Percentiles rank a stretch among this genome's conserved stretches.
Conservation (phyloP, 2,888 invertebrate species). For the Acronicta leporina region DNA sequence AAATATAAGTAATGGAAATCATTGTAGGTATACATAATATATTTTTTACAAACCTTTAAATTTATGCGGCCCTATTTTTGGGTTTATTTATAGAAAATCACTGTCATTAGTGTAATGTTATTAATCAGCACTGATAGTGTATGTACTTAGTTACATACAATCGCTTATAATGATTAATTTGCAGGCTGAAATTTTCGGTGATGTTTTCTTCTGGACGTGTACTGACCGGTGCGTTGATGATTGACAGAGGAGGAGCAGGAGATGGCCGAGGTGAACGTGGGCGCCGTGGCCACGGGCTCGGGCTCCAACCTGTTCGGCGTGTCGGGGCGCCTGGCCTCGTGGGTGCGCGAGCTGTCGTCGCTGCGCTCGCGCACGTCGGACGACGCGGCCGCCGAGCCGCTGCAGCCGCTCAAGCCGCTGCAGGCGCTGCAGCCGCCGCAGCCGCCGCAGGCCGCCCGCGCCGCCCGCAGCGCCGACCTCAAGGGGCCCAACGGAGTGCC, state of each 20-base stretch:
- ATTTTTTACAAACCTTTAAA: neutral
- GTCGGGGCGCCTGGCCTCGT: conserved; percentile 85
- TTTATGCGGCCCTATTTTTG: conserved; percentile 7
- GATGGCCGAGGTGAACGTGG: conserved; percentile 81
- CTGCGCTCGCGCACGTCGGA: conserved; percentile 78
- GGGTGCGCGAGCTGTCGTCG: conserved; percentile 86
- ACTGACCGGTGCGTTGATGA: neutral
- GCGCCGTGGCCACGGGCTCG: conserved; percentile 84
- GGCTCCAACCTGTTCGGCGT: conserved; percentile 87
- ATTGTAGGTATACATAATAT: neutral
- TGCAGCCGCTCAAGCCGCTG: conserved; percentile 61
- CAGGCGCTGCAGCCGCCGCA: too few species aligned
- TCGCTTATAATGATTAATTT: conserved; percentile 17
- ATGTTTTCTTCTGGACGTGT: neutral
- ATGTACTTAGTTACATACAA: conserved; percentile 4
- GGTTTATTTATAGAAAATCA: conserved; percentile 22
- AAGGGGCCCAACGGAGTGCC: conserved; percentile 66
- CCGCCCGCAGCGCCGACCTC: conserved; percentile 46
- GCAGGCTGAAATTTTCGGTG: too few species aligned
- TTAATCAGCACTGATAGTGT: conserved; percentile 15
- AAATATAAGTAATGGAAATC: neutral
- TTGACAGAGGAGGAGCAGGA: conserved; percentile 81
- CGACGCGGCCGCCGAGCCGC: conserved; percentile 77
- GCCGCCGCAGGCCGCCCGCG: conserved; percentile 46
- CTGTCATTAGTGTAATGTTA: conserved; percentile 22